Conservation (phyloP, 2,113 vertebrate genomes). For the Leptocoma aspasia region DNA sequence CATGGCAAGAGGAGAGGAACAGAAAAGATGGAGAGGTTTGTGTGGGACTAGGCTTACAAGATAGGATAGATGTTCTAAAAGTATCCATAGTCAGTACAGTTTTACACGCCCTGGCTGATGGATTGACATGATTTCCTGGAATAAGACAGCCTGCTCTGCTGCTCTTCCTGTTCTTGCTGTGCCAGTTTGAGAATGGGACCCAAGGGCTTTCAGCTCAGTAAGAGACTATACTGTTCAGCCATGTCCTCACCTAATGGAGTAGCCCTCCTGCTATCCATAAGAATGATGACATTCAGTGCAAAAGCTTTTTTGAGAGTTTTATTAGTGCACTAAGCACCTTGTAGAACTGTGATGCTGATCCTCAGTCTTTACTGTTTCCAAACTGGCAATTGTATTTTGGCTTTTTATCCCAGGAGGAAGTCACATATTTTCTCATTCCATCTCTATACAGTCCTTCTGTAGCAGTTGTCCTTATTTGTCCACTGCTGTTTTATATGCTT, state of each 20-base stretch:
- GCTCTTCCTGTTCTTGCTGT: constrained; percentile 13
- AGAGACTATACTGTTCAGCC: neutral
- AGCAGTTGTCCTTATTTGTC: neutral
- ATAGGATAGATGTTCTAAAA: neutral
- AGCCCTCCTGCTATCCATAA: neutral
- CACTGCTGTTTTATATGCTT: neutral
- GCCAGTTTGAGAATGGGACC: neutral
- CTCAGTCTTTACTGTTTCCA: neutral
- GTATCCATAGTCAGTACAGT: neutral
- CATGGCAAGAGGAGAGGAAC: neutral
- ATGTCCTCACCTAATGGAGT: neutral
- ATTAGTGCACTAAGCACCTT: neutral
- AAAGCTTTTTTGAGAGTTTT: neutral
- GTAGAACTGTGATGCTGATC: neutral
- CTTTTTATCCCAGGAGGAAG: neutral
- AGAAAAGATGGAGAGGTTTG: neutral
- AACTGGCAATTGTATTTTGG: neutral
- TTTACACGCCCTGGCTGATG: neutral
- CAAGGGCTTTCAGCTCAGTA: neutral
- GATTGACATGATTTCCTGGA: constrained; percentile 27
- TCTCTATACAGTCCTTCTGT: neutral
- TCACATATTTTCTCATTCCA: neutral
- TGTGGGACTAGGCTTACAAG: neutral
- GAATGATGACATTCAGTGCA: neutral
- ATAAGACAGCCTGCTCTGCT: neutral